Evolutionary conservation across 2,888 invertebrate species (phyloP).

Genomic region (Cylindroiulus punctatus): DNA sequence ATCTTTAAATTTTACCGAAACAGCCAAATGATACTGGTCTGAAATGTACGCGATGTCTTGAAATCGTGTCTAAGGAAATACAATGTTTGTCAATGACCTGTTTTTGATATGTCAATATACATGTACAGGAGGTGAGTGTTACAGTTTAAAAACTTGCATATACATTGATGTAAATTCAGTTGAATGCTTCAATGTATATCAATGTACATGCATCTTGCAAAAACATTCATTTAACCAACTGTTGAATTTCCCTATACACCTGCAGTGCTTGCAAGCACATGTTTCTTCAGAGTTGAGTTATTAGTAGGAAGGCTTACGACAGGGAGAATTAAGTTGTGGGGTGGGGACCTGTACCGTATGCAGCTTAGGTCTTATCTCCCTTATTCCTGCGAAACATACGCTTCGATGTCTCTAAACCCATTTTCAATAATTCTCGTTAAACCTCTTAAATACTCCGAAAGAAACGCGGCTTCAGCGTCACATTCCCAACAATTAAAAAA

Average conservation of each 20-base stretch:
- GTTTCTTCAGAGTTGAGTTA: background rate
- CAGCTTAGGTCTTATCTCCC: slow-evolving; percentile 10
- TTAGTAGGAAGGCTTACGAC: background rate
- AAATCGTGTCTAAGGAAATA: no score
- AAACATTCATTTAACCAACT: background rate
- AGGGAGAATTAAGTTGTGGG: background rate
- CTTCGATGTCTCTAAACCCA: slow-evolving; percentile 26
- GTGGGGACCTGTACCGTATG: background rate
- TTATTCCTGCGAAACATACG: slow-evolving; percentile 24
- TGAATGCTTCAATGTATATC: no score
- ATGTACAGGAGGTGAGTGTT: no score
- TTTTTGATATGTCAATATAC: no score
- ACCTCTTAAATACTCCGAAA: slow-evolving; percentile 35
- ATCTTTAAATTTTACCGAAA: no score
- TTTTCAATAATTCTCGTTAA: slow-evolving; percentile 39
- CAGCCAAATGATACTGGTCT: no score
- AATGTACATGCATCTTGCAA: no score
- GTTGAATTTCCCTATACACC: background rate
- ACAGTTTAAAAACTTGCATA: no score
- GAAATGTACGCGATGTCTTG: no score
- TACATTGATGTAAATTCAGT: no score
- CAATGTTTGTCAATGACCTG: no score
- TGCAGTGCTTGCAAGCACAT: background rate
- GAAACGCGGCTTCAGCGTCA: background rate
- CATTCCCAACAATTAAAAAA: slow-evolving; percentile 37